These are phyloP conservation scores for Plusia festucae DNA, from an alignment of 2,888 invertebrate species.

Conservation along the genomic window DNA sequence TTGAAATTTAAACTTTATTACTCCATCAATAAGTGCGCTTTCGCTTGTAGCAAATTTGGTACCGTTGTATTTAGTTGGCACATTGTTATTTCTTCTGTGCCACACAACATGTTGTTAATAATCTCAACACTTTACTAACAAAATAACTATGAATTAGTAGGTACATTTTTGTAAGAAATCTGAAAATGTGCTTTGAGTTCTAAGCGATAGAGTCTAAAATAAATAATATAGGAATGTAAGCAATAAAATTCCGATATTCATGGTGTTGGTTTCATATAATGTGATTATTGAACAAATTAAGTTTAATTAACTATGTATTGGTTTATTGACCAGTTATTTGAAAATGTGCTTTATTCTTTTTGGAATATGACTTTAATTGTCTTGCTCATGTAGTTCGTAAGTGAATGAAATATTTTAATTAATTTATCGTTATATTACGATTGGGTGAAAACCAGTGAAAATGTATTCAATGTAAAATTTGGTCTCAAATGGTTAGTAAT, in stretches of 20 bases:
- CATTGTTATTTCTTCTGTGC: too few species aligned
- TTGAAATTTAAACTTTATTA: too few species aligned
- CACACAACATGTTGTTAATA: too few species aligned
- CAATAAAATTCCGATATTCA: conserved; percentile 3
- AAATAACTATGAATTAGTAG: not conserved
- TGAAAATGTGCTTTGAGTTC: not conserved
- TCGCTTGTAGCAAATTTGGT: not conserved
- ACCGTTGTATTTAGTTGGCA: too few species aligned
- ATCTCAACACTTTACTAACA: conserved; percentile 1
- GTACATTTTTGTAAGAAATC: not conserved
- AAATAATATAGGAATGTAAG: not conserved
- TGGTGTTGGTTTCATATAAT: not conserved
- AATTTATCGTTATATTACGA: not conserved
- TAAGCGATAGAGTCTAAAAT: not conserved
- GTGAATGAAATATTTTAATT: not conserved
- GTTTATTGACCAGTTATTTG: conserved; percentile 10
- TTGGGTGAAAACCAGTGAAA: conserved; percentile 16
- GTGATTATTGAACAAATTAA: conserved; percentile 2
- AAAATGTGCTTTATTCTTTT: conserved; percentile 23
- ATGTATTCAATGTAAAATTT: conserved; percentile 30
- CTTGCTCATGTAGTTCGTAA: conserved; percentile 27
- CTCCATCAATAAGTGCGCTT: not conserved
- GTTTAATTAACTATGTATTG: not conserved
- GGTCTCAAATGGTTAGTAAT: conserved; percentile 19
- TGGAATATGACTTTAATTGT: conserved; percentile 19